A percentile compares a stretch with the other conserved stretches of the same genome.
Evolutionary conservation across 23 tunicate genomes (phyloP).

Genomic region (Halocynthia aurantium): DNA sequence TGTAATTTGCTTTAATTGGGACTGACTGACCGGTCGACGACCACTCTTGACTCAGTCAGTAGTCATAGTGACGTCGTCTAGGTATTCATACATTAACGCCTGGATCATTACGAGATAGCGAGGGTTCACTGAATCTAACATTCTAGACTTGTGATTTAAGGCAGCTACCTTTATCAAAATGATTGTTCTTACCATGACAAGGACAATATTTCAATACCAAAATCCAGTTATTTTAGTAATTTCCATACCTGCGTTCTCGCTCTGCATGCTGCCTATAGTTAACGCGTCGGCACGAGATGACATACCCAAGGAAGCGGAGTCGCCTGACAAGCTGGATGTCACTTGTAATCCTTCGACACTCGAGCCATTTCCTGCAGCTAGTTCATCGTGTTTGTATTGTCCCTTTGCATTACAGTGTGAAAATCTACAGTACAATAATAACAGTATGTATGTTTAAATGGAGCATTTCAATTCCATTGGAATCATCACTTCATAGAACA

Average conservation of each 20-base stretch:
- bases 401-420: constrained; percentile 11
- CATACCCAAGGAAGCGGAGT: constrained; percentile 6
- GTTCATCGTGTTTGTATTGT: constrained; percentile 10
- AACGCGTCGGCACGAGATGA: constrained; percentile 23
- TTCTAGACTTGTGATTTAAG: not conserved
- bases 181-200: not conserved
- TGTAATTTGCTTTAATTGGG: too few relatives aligned
- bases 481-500: too few relatives aligned
- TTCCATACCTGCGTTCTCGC: constrained; percentile 11
- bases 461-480: too few relatives aligned
- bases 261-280: constrained; percentile 26
- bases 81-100: not conserved
- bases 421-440: not conserved
- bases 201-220: not conserved
- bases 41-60: too few relatives aligned
- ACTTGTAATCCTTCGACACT: not conserved
- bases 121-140: not conserved
- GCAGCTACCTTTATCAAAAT: not conserved
- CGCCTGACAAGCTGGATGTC: constrained; percentile 17
- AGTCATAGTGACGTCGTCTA: not conserved
- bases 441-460: not conserved
- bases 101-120: not conserved
- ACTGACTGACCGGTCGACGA: too few relatives aligned
- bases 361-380: not conserved
- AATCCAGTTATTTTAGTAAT: not conserved